These are phyloP conservation scores for Dipodomys ordii DNA, from an alignment of 2,113 vertebrate species.

Conservation along the genomic window DNA sequence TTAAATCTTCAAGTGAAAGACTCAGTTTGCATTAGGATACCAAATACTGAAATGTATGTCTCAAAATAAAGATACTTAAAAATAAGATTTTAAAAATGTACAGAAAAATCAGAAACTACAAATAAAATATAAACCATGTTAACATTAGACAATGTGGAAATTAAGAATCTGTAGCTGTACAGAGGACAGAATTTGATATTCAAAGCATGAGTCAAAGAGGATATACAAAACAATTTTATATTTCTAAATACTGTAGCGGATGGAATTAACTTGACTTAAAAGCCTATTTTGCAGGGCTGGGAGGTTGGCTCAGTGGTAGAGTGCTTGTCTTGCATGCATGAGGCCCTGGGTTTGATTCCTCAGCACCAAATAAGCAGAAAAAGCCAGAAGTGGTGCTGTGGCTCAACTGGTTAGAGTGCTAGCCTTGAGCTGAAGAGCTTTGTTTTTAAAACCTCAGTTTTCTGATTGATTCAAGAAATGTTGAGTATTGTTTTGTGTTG, in stretches of 20 bases:
- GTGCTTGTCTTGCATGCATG: too few relatives aligned
- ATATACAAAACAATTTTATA: neutral
- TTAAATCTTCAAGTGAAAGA: neutral
- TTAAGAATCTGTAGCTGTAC: neutral
- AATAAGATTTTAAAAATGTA: neutral
- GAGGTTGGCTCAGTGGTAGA: too few relatives aligned
- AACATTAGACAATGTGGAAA: neutral
- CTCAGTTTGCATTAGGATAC: neutral
- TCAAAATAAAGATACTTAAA: neutral
- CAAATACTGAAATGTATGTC: neutral
- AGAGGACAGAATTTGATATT: neutral
- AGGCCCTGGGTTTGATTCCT: too few relatives aligned
- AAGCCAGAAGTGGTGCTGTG: too few relatives aligned
- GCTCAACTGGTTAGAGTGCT: too few relatives aligned
- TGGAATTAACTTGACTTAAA: neutral
- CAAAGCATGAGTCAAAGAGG: neutral
- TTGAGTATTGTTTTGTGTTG: neutral
- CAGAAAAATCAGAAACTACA: neutral
- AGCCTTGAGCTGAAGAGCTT: neutral
- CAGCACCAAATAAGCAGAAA: too few relatives aligned
- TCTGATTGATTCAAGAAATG: neutral
- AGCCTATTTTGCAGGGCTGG: neutral
- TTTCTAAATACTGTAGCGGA: neutral
- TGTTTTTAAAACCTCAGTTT: neutral
- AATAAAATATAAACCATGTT: neutral